Evolutionary conservation across 2,797 vertebrate genomes (phyloP).

Genomic region (Xyrichtys novacula): DNA sequence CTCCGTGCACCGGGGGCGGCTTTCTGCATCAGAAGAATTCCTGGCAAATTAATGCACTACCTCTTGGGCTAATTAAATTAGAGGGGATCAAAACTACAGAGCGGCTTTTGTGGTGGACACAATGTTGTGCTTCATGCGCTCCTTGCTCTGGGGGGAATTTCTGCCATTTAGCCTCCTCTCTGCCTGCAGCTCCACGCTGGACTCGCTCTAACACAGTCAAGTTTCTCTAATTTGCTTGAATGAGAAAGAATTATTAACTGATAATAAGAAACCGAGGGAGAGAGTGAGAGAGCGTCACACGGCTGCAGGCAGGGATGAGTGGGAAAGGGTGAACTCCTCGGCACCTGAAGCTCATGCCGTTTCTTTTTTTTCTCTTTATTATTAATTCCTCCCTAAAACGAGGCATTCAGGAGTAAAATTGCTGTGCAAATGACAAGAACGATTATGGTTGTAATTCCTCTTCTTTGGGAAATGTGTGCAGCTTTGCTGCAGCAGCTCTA

Average conservation of each 20-base stretch:
- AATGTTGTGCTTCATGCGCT: conserved; percentile 97
- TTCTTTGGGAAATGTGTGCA: conserved; percentile 83
- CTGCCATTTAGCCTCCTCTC: conserved; percentile 95
- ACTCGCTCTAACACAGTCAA: conserved; percentile 96
- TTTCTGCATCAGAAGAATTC: conserved; percentile 99
- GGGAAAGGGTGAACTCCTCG: conserved; percentile 82
- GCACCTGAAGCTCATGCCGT: conserved; percentile 94
- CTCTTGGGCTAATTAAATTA: conserved; percentile 99
- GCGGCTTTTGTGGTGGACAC: conserved; percentile 98
- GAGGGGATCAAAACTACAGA: conserved; percentile 99
- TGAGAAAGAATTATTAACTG: conserved; percentile 99
- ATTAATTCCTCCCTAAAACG: conserved; percentile 98
- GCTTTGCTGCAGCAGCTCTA: conserved; percentile 86
- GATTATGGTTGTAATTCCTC: conserved; percentile 93
- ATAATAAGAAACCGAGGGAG: conserved; percentile 95
- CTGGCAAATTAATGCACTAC: conserved; percentile 99
- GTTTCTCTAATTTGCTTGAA: conserved; percentile 98
- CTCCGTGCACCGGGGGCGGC: conserved; percentile 90
- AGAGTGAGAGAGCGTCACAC: conserved; percentile 67
- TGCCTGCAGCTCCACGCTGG: conserved; percentile 93
- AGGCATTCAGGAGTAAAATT: conserved; percentile 98
- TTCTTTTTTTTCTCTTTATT: conserved; percentile 74
- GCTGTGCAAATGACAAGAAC: conserved; percentile 97
- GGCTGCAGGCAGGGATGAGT: conserved; percentile 84
- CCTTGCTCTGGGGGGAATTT: conserved; percentile 95